Evolutionary conservation across 1,140 invertebrate species (phyloP).

Genomic region (Papilio aristodemus): DNA sequence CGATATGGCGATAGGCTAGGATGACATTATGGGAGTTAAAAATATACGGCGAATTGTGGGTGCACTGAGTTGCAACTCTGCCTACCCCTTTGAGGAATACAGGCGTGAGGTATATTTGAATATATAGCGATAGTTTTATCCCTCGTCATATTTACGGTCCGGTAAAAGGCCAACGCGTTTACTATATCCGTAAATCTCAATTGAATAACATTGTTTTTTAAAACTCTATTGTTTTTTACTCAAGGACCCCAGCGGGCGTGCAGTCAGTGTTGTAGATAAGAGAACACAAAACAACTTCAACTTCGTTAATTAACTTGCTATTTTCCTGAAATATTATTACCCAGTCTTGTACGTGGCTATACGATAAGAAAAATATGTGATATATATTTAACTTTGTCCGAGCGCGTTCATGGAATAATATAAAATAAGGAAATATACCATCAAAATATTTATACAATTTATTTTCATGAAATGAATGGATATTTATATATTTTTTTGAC

Average conservation of each 20-base stretch:
- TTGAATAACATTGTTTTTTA: background rate
- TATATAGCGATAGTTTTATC: too few species aligned
- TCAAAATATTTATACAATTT: background rate
- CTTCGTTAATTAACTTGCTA: constrained; percentile 31
- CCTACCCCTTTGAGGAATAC: too few species aligned
- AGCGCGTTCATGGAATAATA: background rate
- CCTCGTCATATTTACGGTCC: too few species aligned
- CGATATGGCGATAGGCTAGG: too few species aligned
- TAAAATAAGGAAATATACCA: background rate
- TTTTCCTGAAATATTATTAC: constrained; percentile 32
- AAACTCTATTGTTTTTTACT: background rate
- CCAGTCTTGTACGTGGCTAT: background rate
- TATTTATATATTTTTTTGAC: too few species aligned
- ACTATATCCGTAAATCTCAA: background rate
- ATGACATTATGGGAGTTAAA: too few species aligned
- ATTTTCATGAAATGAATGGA: background rate
- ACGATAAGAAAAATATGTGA: constrained; percentile 24
- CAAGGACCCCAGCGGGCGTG: background rate
- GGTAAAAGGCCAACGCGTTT: background rate
- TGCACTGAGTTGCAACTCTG: too few species aligned
- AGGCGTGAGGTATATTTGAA: too few species aligned
- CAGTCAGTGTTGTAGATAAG: constrained; percentile 16
- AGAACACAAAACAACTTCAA: constrained; percentile 23
- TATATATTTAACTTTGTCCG: constrained; percentile 2
- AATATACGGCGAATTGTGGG: too few species aligned